Conservation (phyloP, 2,797 vertebrate genomes). For the Rhynchotus rufescens region DNA sequence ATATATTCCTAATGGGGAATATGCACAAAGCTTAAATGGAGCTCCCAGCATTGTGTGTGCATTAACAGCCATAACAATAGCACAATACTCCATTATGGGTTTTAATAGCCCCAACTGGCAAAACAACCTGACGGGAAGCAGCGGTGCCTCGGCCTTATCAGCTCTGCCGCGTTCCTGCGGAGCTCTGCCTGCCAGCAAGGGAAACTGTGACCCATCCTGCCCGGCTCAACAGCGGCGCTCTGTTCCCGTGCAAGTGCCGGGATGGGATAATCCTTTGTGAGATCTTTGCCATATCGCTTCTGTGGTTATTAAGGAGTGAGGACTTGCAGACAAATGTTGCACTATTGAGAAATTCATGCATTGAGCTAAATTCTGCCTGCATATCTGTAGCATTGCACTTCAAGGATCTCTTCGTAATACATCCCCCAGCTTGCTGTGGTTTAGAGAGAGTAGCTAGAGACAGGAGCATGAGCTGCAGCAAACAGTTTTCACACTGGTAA, state of each 20-base stretch:
- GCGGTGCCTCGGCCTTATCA: neutral
- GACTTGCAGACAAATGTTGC: neutral
- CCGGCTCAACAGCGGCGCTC: neutral
- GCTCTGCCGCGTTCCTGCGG: neutral
- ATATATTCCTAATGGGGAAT: slow-evolving; percentile 10
- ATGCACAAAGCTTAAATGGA: neutral
- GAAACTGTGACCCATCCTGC: slow-evolving; percentile 28
- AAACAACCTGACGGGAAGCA: slow-evolving; percentile 6
- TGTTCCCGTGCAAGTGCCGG: neutral
- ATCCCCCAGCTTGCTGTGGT: neutral
- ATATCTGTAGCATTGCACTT: neutral
- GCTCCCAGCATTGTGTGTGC: neutral
- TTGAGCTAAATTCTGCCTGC: neutral
- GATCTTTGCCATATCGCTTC: neutral
- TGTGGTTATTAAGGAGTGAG: neutral
- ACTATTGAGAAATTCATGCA: neutral
- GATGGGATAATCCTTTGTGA: neutral
- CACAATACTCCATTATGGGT: neutral
- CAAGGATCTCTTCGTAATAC: neutral
- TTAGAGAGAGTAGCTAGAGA: neutral
- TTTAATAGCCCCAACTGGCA: neutral
- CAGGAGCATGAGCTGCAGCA: neutral
- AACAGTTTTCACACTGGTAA: neutral
- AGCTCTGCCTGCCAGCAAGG: slow-evolving; percentile 19
- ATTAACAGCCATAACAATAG: neutral